These are phyloP conservation scores for Thaumatotibia leucotreta DNA, from an alignment of 1,140 invertebrate species.

Conservation along the genomic window DNA sequence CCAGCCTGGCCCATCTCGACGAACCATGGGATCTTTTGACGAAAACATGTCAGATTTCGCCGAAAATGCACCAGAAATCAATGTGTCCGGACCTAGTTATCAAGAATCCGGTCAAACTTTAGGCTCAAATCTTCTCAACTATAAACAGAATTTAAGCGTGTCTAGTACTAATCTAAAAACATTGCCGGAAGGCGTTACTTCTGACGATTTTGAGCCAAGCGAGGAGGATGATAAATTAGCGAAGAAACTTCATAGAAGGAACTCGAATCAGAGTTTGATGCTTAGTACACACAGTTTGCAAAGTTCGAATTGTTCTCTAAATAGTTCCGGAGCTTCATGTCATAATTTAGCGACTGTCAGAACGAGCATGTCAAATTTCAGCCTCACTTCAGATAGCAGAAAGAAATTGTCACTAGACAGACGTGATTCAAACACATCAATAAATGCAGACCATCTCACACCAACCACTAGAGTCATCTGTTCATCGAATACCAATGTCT, in stretches of 20 bases:
- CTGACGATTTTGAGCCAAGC: slow-evolving; percentile 78
- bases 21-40: slow-evolving; percentile 73
- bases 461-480: slow-evolving; percentile 60
- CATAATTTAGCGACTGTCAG: slow-evolving; percentile 66
- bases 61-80: slow-evolving; percentile 52
- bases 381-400: slow-evolving; percentile 62
- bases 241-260: slow-evolving; percentile 81
- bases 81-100: slow-evolving; percentile 37
- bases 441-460: slow-evolving; percentile 69
- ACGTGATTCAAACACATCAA: slow-evolving; percentile 91
- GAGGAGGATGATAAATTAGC: slow-evolving; percentile 62
- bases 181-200: slow-evolving; percentile 80
- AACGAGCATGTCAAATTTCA: slow-evolving; percentile 72
- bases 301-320: slow-evolving; percentile 69
- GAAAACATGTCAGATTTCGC: slow-evolving; percentile 64
- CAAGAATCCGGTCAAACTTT: slow-evolving; percentile 47
- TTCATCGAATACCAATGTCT: slow-evolving; percentile 57
- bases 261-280: slow-evolving; percentile 92
- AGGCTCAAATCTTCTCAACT: slow-evolving; percentile 69
- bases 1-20: slow-evolving; percentile 57
- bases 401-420: slow-evolving; percentile 84
- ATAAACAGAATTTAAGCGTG: slow-evolving; percentile 75
- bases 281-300: slow-evolving; percentile 77
- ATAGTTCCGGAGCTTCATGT: slow-evolving; percentile 64
- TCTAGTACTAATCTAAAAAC: slow-evolving; percentile 81